Evolutionary conservation across 2,888 invertebrate species (phyloP).

Genomic region (Carabus problematicus): DNA sequence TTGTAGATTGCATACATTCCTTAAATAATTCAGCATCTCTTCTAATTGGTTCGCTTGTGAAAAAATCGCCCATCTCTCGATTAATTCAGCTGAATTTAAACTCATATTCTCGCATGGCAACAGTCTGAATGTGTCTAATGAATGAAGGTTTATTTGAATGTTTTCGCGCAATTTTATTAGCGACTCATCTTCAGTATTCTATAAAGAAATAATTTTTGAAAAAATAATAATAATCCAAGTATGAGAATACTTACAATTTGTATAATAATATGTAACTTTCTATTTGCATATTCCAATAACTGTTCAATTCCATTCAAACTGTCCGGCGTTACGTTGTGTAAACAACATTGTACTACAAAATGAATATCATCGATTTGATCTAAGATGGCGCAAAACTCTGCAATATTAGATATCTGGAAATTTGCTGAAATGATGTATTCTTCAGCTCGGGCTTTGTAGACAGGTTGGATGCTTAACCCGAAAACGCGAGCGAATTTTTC

Average conservation of each 20-base stretch:
- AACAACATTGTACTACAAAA: conserved; percentile 60
- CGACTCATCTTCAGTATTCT: conserved; percentile 22
- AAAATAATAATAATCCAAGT: background rate
- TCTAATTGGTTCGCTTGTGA: conserved; percentile 56
- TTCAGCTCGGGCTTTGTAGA: conserved; percentile 59
- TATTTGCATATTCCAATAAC: conserved; percentile 54
- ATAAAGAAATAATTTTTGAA: background rate
- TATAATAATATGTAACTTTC: conserved; percentile 48
- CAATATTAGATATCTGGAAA: conserved; percentile 53
- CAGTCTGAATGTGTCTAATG: conserved; percentile 58
- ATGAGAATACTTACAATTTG: conserved; percentile 20
- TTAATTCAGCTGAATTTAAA: conserved; percentile 46
- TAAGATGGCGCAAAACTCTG: conserved; percentile 56
- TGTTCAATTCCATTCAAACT: conserved; percentile 53
- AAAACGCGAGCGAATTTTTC: conserved; percentile 59
- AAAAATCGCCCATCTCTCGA: conserved; percentile 59
- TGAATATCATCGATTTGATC: conserved; percentile 58
- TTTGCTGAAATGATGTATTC: conserved; percentile 52
- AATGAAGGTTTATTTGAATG: conserved; percentile 49
- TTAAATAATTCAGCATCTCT: conserved; percentile 55
- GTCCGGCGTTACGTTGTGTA: conserved; percentile 53
- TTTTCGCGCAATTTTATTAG: conserved; percentile 21
- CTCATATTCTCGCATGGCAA: conserved; percentile 48
- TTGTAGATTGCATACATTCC: conserved; percentile 53
- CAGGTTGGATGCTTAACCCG: conserved; percentile 56